Base-by-base conservation (phyloP, 1,140 invertebrate genomes). In the Nephila pilipes region DNA sequence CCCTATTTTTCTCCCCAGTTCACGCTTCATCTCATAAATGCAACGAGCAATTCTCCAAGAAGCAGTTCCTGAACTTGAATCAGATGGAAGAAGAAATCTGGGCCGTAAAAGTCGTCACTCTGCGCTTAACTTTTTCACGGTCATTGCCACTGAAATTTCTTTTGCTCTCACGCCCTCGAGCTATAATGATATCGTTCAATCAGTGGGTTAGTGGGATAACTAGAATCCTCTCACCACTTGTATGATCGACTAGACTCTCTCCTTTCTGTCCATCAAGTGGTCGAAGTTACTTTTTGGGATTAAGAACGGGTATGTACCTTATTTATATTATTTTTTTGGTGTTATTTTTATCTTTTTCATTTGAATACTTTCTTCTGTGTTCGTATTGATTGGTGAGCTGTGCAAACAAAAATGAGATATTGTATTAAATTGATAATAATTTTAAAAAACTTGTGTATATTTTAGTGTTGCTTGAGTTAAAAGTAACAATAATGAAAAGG, bases 161-260 rank as follows among this genome's bases (percentile, higher is more conserved):
- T 88, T 69, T 32, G 57, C 32, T 22, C 10, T 65, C n/a, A 25
- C n/a, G 5, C 65, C 69, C 29, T 16, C 22, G 1, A 18, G 65
- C 65, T 55, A 75, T 16, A 18, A 75, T 79, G 65, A 57, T 22
- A 79, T 36, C 18, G 46, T 57, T 22, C 87, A 79, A 90, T 80
- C 87, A 79, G 46, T 90, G 87, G 87, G 87, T 90, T 90, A 90
- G 87, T 90, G 46, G 87, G 87, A 90, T 90, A 90, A 55, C 87
- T 14, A 69, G 32, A 10, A 10, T 69, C n/a, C 29, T 46, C 54
- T 83, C 25, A 54, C 80, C 46, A 55, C n/a, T 25, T 29, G 12
- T 81, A 20, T 22, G n/a, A 14, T 29, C 46, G 80, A n/a, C 22
- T 36, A 81, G 80, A 54, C 14, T 46, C 46, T 29, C 36, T 54